Evolutionary conservation across 2,113 vertebrate genomes (phyloP).

Genomic region (Siniperca knerii): DNA sequence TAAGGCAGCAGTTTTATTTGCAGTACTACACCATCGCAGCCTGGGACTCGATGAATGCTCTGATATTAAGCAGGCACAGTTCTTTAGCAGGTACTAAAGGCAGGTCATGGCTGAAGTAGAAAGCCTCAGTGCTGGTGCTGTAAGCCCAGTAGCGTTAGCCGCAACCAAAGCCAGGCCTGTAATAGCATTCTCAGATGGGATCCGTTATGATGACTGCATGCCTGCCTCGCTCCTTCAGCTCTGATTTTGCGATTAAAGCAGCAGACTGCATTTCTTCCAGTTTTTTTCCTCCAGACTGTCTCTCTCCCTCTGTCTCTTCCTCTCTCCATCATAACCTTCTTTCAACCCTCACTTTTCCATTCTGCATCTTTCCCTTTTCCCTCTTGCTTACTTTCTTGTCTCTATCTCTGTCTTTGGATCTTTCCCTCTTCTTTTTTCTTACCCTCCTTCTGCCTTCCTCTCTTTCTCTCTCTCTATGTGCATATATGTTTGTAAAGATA

Average conservation of each 20-base stretch:
- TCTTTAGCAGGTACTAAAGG: conserved; percentile 68
- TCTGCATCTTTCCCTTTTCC: conserved; percentile 34
- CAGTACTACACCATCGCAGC: conserved; percentile 11
- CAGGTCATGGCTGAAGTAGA: conserved; percentile 53
- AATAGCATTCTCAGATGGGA: conserved; percentile 81
- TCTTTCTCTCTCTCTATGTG: conserved; percentile 44
- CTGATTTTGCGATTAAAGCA: conserved; percentile 79
- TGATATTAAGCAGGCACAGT: conserved; percentile 57
- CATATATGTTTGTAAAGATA: conserved; percentile 80
- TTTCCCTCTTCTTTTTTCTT: conserved; percentile 22
- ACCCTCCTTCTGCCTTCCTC: not conserved
- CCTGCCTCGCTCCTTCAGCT: conserved; percentile 69
- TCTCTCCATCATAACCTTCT: conserved; percentile 41
- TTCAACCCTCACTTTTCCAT: conserved; percentile 37
- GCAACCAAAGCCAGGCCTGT: conserved; percentile 68
- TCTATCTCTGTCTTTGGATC: conserved; percentile 45
- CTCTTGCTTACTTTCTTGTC: conserved; percentile 25
- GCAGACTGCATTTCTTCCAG: conserved; percentile 65
- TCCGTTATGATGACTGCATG: conserved; percentile 73
- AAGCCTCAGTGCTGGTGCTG: conserved; percentile 51
- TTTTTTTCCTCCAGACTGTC: conserved; percentile 48
- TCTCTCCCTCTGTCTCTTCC: conserved; percentile 50
- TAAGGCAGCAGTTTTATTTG: conserved; percentile 31
- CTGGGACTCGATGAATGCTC: conserved; percentile 32
- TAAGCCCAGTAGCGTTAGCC: conserved; percentile 64